A percentile compares a stretch with the other conserved stretches of the same genome.
Conservation (phyloP, 2,797 vertebrate species). For the Mico argentatus region DNA sequence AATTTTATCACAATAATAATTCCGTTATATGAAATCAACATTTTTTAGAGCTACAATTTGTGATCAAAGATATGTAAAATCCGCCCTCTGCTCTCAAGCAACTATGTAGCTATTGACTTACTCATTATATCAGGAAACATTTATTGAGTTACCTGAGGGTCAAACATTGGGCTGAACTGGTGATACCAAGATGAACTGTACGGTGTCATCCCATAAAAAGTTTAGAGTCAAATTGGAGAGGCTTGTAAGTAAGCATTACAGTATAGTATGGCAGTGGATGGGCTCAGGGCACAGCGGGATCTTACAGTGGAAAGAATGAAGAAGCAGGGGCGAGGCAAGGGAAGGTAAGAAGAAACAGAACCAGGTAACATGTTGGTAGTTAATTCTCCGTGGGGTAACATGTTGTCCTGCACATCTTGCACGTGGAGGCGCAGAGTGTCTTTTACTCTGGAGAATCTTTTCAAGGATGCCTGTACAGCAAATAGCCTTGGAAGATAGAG, state of each 20-base stretch:
- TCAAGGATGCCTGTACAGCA: neutral
- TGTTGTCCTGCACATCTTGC: neutral
- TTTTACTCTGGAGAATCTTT: neutral
- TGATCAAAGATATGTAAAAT: neutral
- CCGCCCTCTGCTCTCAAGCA: neutral
- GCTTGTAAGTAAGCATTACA: neutral
- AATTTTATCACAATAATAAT: constrained; percentile 10
- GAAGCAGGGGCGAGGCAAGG: accelerated
- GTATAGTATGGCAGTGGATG: too few species aligned
- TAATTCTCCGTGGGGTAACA: neutral
- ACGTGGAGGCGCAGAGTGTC: neutral
- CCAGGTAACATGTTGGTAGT: neutral
- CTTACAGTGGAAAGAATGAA: neutral
- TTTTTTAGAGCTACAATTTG: neutral
- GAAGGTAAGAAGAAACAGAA: neutral
- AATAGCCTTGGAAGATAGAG: neutral
- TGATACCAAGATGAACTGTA: neutral
- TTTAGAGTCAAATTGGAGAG: neutral
- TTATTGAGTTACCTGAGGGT: neutral
- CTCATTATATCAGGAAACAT: neutral
- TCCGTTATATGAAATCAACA: neutral
- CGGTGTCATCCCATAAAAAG: neutral
- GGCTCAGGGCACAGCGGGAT: neutral
- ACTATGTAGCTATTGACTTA: neutral
- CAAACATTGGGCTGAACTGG: neutral